Conservation (phyloP, 2,797 vertebrate genomes). For the Synaphobranchus kaupii region DNA sequence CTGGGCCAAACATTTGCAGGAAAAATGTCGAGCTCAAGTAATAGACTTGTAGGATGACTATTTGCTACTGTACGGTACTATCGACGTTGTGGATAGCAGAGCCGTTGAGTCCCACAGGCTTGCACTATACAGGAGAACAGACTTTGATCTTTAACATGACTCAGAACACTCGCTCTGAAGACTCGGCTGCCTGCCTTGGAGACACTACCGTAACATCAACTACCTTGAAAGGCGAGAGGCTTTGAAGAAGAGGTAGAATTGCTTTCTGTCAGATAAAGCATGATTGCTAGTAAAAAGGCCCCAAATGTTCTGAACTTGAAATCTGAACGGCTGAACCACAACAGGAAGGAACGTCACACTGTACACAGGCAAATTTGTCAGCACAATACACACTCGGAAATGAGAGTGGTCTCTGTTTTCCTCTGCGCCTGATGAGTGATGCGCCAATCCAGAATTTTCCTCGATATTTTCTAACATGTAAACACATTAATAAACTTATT, state of each 20-base stretch:
- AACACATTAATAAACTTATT: neutral
- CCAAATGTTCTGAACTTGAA: conserved; percentile 3
- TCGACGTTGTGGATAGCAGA: neutral
- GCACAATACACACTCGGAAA: neutral
- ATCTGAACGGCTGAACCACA: neutral
- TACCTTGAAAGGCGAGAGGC: neutral
- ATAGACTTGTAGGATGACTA: neutral
- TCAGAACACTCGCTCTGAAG: conserved; percentile 19
- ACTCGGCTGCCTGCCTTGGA: conserved; percentile 27
- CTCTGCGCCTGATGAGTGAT: neutral
- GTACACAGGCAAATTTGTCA: neutral
- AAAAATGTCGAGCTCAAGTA: neutral
- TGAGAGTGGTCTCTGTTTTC: neutral
- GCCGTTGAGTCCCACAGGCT: neutral
- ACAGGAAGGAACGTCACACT: neutral
- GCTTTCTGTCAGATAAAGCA: conserved; percentile 12
- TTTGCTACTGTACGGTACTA: neutral
- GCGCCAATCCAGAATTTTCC: neutral
- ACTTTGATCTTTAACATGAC: conserved; percentile 39
- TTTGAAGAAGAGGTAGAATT: conserved; percentile 19
- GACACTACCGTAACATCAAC: conserved; percentile 1
- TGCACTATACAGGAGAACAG: neutral
- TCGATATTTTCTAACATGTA: neutral
- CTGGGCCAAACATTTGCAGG: neutral
- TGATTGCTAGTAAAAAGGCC: conserved; percentile 24